These are phyloP conservation scores for Tor tambroides DNA, from an alignment of 2,113 vertebrate genomes.

Conservation along the genomic window DNA sequence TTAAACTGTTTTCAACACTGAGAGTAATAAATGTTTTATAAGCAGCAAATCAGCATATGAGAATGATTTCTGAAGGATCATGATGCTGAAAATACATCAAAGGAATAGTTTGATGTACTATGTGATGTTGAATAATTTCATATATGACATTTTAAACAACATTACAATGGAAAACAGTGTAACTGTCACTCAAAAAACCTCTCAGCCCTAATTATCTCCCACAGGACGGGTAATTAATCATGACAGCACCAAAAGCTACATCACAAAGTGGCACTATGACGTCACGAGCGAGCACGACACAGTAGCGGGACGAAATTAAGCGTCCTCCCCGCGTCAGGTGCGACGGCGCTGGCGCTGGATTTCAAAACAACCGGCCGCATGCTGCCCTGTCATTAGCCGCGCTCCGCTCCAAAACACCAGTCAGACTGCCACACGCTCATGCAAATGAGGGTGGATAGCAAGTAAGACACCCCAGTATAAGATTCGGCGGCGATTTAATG, in stretches of 20 bases:
- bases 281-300: neutral
- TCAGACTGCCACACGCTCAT: neutral
- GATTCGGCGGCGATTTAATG: too few relatives aligned
- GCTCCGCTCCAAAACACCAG: neutral
- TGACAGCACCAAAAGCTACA: neutral
- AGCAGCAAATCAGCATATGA: neutral
- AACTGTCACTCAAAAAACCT: neutral
- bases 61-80: neutral
- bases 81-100: neutral
- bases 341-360: constrained; percentile 59
- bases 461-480: neutral
- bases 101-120: too few relatives aligned
- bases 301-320: constrained; percentile 17
- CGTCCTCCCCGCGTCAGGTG: constrained; percentile 57
- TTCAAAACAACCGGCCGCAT: constrained; percentile 66
- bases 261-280: neutral
- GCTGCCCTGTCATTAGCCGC: constrained; percentile 60
- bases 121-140: too few relatives aligned
- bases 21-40: neutral
- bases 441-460: neutral
- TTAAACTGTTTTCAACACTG: neutral
- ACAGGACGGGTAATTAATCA: neutral
- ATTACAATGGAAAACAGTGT: neutral
- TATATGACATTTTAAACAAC: too few relatives aligned
- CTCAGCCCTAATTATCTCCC: neutral